phyloP scores from a whole-genome alignment of 2,113 vertebrate genomes.

The zebrafish (Danio rerio) region DNA sequence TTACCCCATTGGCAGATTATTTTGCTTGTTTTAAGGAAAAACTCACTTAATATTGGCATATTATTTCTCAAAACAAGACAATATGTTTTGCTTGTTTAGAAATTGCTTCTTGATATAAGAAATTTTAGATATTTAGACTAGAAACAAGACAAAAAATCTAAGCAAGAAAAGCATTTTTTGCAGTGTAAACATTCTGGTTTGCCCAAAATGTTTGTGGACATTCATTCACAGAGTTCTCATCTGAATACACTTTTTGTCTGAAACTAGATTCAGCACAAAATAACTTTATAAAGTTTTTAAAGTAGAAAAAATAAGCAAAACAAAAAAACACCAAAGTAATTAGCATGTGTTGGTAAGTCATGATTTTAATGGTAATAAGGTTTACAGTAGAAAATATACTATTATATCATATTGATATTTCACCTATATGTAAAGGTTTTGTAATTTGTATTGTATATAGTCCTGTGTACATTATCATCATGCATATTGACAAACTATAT shows the following conservation, averaged over 20 bases:
- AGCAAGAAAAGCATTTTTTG: too few species aligned
- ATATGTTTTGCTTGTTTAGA: too few species aligned
- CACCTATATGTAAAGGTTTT: constrained; percentile 71
- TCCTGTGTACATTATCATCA: constrained; percentile 56
- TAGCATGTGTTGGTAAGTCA: constrained; percentile 70
- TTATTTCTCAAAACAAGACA: too few species aligned
- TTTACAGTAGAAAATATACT: constrained; percentile 74
- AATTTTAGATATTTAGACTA: too few species aligned
- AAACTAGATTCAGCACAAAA: constrained; percentile 49
- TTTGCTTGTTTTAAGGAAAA: too few species aligned
- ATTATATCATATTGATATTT: constrained; percentile 87
- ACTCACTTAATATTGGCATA: too few species aligned
- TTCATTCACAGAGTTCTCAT: constrained; percentile 46
- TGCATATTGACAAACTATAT: constrained; percentile 66
- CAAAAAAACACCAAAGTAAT: constrained; percentile 73
- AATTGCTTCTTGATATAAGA: too few species aligned
- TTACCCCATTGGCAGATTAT: too few species aligned
- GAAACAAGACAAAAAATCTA: too few species aligned
- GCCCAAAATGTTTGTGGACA: constrained; percentile 39
- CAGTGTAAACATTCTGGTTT: constrained; percentile 33
- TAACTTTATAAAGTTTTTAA: constrained; percentile 54
- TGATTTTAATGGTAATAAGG: constrained; percentile 64
- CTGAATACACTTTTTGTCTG: constrained; percentile 57
- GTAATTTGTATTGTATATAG: constrained; percentile 64
- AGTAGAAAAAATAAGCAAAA: constrained; percentile 66